phyloP scores from a whole-genome alignment of 2,888 invertebrate genomes.

The Rhagophthalmus giganteus region DNA sequence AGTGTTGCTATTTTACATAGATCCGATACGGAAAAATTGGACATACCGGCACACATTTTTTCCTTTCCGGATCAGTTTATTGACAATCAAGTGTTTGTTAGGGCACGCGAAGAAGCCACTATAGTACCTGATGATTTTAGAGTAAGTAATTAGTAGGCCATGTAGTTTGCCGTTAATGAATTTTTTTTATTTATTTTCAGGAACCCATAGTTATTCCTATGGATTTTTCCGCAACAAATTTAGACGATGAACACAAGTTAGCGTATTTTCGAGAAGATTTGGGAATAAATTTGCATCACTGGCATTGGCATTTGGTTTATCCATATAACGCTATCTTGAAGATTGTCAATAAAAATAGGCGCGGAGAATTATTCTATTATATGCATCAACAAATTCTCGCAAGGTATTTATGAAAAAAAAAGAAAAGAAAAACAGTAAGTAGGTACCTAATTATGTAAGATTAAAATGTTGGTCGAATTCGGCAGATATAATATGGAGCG shows the following conservation, averaged over 20 bases:
- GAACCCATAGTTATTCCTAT: slow-evolving; percentile 68
- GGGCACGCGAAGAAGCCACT: slow-evolving; percentile 69
- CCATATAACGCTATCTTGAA: slow-evolving; percentile 67
- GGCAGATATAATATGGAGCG: slow-evolving; percentile 77
- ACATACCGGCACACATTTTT: slow-evolving; percentile 73
- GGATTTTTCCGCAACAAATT: slow-evolving; percentile 74
- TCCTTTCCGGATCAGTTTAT: slow-evolving; percentile 83
- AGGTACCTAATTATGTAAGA: neutral
- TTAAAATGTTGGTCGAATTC: neutral
- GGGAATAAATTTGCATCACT: slow-evolving; percentile 84
- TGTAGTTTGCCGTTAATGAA: neutral
- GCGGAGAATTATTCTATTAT: slow-evolving; percentile 79
- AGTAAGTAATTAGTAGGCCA: slow-evolving; percentile 53
- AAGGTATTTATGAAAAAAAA: slow-evolving; percentile 48
- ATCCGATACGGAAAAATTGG: slow-evolving; percentile 68
- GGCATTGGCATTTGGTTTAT: slow-evolving; percentile 91
- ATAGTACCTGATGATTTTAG: slow-evolving; percentile 65
- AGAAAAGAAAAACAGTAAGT: neutral
- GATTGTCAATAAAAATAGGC: slow-evolving; percentile 74
- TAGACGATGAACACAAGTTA: slow-evolving; percentile 76
- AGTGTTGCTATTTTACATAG: slow-evolving; percentile 77
- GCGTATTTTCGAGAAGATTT: slow-evolving; percentile 86
- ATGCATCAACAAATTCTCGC: slow-evolving; percentile 73
- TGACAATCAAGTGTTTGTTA: slow-evolving; percentile 70
- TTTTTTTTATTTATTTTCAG: slow-evolving; percentile 49